Evolutionary conservation across 1,140 invertebrate species (phyloP), one percentile per base, ranked within the genome.

Genomic region (Galleria mellonella): DNA sequence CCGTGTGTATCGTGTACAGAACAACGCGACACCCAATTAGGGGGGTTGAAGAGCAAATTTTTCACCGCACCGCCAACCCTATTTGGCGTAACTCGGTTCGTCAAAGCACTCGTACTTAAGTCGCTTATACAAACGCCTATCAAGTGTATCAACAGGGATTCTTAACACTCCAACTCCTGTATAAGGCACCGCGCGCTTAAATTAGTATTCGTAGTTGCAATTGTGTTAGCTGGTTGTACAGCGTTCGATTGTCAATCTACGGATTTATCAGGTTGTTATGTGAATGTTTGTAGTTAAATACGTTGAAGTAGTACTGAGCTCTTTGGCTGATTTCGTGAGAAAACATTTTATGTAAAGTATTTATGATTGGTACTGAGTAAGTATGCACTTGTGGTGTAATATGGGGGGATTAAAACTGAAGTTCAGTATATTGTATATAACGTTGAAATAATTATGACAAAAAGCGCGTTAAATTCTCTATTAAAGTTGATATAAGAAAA

Each of bases 201-300:
- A 83, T 83, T 83, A 83, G 79, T 71, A 65, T 50, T 41, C 53
- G 55, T 75, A 77, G 81, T 81, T 83, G 55, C 76, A 77, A 83
- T 81, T 83, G 79, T 83, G 17, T 23, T 23, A 23, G 17, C 17
- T 23, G 17, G 60, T 60, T 62, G 59, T 62, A 70, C 66, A 70
- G 59, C 49, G 50, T 35, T 50, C 55, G 64, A 76, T 79, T 79
- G 78, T 83, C 78, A 79, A 77, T 78, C 64, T 30, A 35, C 54
- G 44, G 61, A 83, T 83, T 79, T 83, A 83, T 83, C 73, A 67
- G 73, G 63, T 67, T 71, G 71, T 73, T 79, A 67, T 51, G 32
- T 50, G 59, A 45, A 55, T 65, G 63, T 65, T 67, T 66, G 58
- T 63, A 23, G 17, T 23, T 23, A 23, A 23, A 23, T 23, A 6